These are phyloP conservation scores for Puma concolor DNA, from an alignment of 2,113 vertebrate species.

Conservation along the genomic window DNA sequence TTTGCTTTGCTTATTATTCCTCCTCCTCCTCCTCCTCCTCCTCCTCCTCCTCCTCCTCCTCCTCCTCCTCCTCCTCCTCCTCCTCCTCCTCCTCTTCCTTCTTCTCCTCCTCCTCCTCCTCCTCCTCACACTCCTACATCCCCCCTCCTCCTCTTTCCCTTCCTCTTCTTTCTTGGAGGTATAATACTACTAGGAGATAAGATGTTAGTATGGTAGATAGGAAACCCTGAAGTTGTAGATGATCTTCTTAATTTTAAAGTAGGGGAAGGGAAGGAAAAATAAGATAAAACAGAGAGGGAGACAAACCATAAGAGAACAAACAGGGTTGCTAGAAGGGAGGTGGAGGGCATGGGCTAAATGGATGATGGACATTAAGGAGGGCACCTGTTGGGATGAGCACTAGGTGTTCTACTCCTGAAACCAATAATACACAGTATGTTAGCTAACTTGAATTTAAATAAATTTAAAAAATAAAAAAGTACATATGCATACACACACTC, in stretches of 20 bases:
- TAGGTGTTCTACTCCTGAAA: too few species aligned
- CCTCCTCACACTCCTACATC: background rate
- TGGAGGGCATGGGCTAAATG: too few species aligned
- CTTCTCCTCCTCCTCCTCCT: rapidly evolving
- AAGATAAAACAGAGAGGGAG: too few species aligned
- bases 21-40: background rate
- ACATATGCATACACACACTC: background rate
- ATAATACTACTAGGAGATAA: background rate
- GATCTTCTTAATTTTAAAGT: background rate
- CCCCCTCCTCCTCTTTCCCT: background rate
- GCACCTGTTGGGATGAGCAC: too few species aligned
- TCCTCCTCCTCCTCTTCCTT: background rate
- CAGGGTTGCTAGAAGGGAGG: too few species aligned
- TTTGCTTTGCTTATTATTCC: background rate
- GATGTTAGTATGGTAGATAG: background rate
- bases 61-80: rapidly evolving
- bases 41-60: background rate
- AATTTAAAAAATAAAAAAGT: background rate
- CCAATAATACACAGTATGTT: too few species aligned
- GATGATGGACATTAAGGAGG: too few species aligned
- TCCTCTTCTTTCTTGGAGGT: background rate
- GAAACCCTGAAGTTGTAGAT: background rate
- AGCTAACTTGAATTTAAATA: too few species aligned
- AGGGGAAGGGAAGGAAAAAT: too few species aligned
- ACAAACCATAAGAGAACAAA: too few species aligned